Conservation (phyloP, 2,113 vertebrate species). For the Phodopus roborovskii region DNA sequence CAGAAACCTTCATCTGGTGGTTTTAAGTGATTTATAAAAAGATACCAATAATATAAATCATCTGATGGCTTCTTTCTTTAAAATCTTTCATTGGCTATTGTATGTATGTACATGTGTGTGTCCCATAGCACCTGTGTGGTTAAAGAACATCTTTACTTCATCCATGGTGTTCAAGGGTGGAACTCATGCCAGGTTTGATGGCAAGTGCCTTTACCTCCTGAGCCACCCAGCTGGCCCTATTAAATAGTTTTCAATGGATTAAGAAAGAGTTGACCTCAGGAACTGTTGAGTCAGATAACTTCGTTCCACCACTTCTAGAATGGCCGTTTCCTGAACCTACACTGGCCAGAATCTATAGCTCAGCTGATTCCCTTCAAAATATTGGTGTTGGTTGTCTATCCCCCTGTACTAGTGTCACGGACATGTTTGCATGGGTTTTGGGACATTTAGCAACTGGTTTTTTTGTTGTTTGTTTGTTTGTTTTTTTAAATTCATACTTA, state of each 20-base stretch:
- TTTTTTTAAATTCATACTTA: background rate
- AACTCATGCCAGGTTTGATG: background rate
- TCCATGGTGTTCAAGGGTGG: background rate
- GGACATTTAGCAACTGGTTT: background rate
- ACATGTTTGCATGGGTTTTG: background rate
- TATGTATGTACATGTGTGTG: background rate
- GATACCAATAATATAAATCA: background rate
- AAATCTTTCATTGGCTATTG: background rate
- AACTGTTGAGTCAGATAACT: background rate
- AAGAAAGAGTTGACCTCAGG: background rate
- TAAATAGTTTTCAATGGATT: background rate
- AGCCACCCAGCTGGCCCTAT: background rate
- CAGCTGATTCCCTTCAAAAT: background rate
- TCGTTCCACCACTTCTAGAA: background rate
- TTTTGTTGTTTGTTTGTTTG: too few species aligned
- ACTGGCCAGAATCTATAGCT: background rate
- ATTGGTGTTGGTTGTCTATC: background rate
- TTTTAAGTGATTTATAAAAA: conserved; percentile 15
- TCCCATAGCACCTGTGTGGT: background rate
- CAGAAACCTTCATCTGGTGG: conserved; percentile 17
- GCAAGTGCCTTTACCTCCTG: background rate
- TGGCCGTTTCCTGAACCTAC: background rate
- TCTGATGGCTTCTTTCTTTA: background rate
- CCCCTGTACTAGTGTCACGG: background rate
- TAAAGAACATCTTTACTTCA: background rate